phyloP scores from a whole-genome alignment of 2,888 invertebrate genomes.

The Seira musarum region DNA sequence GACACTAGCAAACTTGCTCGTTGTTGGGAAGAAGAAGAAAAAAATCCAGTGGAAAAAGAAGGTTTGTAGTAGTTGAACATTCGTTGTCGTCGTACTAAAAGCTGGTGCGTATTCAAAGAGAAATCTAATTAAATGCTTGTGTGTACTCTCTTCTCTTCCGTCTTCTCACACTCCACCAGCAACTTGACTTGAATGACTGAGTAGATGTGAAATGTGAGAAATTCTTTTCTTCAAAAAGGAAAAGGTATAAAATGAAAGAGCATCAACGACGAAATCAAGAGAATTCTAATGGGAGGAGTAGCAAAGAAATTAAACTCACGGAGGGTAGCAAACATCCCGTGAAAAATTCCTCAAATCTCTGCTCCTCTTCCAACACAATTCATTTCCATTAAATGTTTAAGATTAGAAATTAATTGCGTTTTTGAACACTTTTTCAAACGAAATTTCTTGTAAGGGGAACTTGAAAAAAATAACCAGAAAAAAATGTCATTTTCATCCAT shows the following conservation, averaged over 20 bases:
- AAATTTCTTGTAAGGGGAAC: too few relatives aligned
- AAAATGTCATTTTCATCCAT: too few relatives aligned
- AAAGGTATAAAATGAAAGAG: constrained; percentile 5
- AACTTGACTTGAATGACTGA: not conserved
- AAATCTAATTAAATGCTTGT: constrained; percentile 51
- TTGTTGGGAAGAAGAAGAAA: too few relatives aligned
- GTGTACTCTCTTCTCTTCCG: constrained; percentile 2
- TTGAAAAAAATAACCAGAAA: too few relatives aligned
- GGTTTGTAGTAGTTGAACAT: not conserved
- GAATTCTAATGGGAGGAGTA: not conserved
- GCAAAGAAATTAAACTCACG: not conserved
- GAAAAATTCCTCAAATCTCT: constrained; percentile 11
- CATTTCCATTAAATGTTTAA: constrained; percentile 3
- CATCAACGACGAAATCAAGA: constrained; percentile 1
- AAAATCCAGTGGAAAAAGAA: not conserved
- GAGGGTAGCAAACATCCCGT: constrained; percentile 36
- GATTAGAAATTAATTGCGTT: constrained; percentile 33
- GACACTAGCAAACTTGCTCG: not conserved
- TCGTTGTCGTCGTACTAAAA: not conserved
- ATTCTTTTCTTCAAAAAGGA: not conserved
- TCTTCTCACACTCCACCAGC: not conserved
- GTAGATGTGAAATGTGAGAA: constrained; percentile 35
- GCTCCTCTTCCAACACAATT: not conserved
- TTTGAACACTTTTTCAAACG: not conserved
- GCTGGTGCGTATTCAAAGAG: constrained; percentile 7